Evolutionary conservation across 2,113 vertebrate genomes (phyloP), one percentile per base, ranked within the genome.

Genomic region (Rhea pennata): DNA sequence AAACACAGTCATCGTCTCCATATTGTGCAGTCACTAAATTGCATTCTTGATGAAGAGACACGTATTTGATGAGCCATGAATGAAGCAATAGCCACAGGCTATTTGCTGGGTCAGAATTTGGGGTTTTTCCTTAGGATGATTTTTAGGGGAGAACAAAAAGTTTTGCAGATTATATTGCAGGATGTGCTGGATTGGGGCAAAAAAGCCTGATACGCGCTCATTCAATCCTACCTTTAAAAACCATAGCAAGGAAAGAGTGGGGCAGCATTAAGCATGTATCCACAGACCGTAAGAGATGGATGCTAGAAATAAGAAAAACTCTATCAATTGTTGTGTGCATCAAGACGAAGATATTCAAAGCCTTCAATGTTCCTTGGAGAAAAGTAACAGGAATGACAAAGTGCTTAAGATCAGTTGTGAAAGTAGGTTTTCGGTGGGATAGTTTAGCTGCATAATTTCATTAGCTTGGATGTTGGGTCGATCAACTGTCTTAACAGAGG

Each of bases 281-380:
- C 53, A 51, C 0, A 76, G 51, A 84, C 56, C 4, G 5, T 10
- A 20, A 81, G 88, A 74, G 3, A 36, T 1, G 84, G 86, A 36
- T 50, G 79, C 56, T 10, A 64, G 27, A 80, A 93, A 29, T 48
- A 86, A 89, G 87, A 33, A 94, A 39, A 3, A 36, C 36, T 67
- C n/a, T 61, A 33, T 53, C 86, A 79, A 53, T 51, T 84, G 24
- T 40, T 81, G 50, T 2, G 2, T 46, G 53, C 48, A 91, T 76
- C 48, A 79, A 88, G 77, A 89, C 50, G 58, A 94, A 85, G 64
- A 85, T 88, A 92, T 65, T 80, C 36, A 39, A 90, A 88, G 71
- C 19, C 71, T 80, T 77, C 22, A 36, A 64, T 5, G 19, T 31
- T 70, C 31, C 27, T 82, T 72, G 61, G 62, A 86, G 48, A 86